Percentiles rank a stretch among this genome's conserved stretches.
Conservation (phyloP, 2,888 invertebrate genomes). For the Eucriotettix oculatus region DNA sequence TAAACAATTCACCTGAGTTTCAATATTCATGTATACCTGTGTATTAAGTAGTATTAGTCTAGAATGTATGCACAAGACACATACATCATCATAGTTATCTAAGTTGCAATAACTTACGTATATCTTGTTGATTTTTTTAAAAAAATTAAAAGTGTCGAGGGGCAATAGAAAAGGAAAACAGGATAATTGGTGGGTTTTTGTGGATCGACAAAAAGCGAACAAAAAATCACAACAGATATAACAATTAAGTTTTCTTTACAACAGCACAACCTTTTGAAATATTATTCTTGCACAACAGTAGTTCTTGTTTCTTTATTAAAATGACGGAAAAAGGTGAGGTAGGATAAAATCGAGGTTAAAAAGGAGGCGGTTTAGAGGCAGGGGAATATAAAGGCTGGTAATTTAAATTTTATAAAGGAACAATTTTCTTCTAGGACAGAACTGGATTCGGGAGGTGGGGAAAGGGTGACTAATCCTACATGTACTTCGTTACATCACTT, state of each 20-base stretch:
- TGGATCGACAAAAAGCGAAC: constrained; percentile 16
- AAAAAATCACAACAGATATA: constrained; percentile 32
- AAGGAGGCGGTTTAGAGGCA: not conserved
- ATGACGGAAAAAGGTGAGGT: constrained; percentile 9
- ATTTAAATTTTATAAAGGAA: not conserved
- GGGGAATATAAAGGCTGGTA: not conserved
- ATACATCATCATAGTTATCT: constrained; percentile 7
- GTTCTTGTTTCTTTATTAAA: constrained; percentile 14
- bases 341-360: constrained; percentile 3
- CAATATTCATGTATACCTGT: constrained; percentile 29
- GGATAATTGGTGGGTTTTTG: no score
- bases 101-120: constrained; percentile 29
- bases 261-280: constrained; percentile 31
- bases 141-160: not conserved
- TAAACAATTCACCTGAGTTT: constrained; percentile 26
- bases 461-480: not conserved
- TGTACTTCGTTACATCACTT: constrained; percentile 1
- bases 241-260: constrained; percentile 27
- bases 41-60: constrained; percentile 13
- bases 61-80: constrained; percentile 1
- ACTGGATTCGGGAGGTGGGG: not conserved
- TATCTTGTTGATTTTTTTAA: constrained; percentile 21
- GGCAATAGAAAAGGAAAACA: not conserved
- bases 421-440: not conserved
- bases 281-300: constrained; percentile 18